A percentile compares a stretch with the other conserved stretches of the same genome.
These are phyloP conservation scores for Gorilla gorilla DNA, from an alignment of 2,113 vertebrate species.

Conservation along the genomic window DNA sequence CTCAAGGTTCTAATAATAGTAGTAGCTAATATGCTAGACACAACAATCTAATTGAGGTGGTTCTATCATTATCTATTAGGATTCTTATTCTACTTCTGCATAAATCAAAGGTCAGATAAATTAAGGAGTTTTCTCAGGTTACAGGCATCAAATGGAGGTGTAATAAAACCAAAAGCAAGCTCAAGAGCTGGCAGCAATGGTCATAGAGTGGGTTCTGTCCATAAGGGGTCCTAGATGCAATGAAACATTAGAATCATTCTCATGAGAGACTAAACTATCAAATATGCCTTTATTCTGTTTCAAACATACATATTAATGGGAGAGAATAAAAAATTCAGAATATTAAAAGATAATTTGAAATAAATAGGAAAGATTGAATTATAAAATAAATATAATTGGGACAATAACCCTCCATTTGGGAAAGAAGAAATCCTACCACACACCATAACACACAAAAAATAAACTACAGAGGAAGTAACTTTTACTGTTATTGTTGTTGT, in stretches of 20 bases:
- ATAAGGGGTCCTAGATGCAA: not conserved
- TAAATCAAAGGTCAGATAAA: not conserved
- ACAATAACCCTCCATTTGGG: not conserved
- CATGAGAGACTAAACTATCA: not conserved
- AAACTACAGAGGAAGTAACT: not conserved
- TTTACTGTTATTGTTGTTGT: no score
- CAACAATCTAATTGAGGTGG: not conserved
- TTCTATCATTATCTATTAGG: not conserved
- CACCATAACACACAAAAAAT: not conserved
- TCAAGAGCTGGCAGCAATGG: not conserved
- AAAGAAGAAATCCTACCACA: not conserved
- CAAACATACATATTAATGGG: not conserved
- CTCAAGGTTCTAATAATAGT: not conserved
- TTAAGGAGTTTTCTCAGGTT: not conserved
- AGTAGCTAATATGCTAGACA: not conserved
- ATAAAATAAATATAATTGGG: constrained; percentile 13
- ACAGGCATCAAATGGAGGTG: not conserved
- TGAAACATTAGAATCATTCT: not conserved
- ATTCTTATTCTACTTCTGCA: not conserved
- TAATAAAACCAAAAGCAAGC: not conserved
- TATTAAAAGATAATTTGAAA: constrained; percentile 15
- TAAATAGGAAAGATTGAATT: constrained; percentile 30
- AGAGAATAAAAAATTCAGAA: not conserved
- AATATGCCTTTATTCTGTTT: not conserved
- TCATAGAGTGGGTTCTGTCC: not conserved